Evolutionary conservation across 2,113 vertebrate species (phyloP).

Genomic region (Catharus minimus): DNA sequence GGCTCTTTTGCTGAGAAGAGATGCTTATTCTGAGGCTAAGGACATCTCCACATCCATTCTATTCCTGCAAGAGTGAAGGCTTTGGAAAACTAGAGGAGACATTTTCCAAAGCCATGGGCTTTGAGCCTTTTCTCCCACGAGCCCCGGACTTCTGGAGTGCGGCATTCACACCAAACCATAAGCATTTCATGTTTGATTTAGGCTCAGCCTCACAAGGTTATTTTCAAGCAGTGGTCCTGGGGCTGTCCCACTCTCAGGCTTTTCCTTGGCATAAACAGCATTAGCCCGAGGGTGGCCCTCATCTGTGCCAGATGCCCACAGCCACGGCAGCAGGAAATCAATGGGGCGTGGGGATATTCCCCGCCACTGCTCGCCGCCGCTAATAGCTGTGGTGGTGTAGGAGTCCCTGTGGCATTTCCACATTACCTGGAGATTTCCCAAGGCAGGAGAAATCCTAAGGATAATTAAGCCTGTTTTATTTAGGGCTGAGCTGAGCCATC

Average conservation of each 20-base stretch:
- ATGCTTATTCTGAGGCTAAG: background rate
- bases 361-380: background rate
- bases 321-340: slow-evolving; percentile 58
- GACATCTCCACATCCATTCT: background rate
- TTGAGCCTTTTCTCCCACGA: background rate
- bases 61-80: background rate
- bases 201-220: background rate
- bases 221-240: slow-evolving; percentile 2
- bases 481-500: slow-evolving; percentile 65
- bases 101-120: rapidly evolving
- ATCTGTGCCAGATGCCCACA: slow-evolving; percentile 54
- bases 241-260: background rate
- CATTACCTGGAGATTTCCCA: slow-evolving; percentile 70
- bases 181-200: background rate
- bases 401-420: slow-evolving; percentile 61
- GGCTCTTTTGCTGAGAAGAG: background rate
- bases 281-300: slow-evolving; percentile 25
- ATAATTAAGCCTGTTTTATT: slow-evolving; percentile 69
- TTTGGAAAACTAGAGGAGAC: background rate
- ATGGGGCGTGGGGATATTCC: slow-evolving; percentile 61
- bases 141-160: rapidly evolving
- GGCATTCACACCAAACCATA: background rate
- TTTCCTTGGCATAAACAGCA: slow-evolving; percentile 38
- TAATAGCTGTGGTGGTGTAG: slow-evolving; percentile 56
- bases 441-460: slow-evolving; percentile 67